Base-by-base conservation (phyloP, 2,888 invertebrate genomes). In the Drosophila phalerata region DNA sequence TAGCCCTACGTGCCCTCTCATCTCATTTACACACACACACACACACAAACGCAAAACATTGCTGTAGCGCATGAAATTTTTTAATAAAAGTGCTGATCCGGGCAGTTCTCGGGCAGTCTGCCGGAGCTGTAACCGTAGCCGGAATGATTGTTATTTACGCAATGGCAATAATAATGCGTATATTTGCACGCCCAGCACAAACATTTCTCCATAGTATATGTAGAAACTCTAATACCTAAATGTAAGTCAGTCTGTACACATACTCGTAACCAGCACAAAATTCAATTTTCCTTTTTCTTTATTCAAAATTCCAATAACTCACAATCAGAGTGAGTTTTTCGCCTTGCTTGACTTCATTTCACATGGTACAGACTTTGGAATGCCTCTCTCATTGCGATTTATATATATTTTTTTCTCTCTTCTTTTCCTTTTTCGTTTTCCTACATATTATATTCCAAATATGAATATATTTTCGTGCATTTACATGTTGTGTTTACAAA, bases 81-180 rank as follows among this genome's bases (percentile, higher is more conserved):
- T 79, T 81, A 85, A 77, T 88, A 88, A 85, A 88, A 82, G 69
- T 79, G 71, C 81, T 65, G 62, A 51, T 37, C 28, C 60, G 25
- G 48, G 32, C 55, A 53, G 25, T 60, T 61, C 37, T 22, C 48
- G 40, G 38, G 56, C 57, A 60, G 65, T 79, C 66, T 68, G 48
- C 49, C 45, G 61, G 45, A 68, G 56, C 65, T 58, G 60, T 49
- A 58, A 17, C 49, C 70, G 58, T 69, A 25, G 43, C 62, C 73
- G 81, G 87, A 88, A 90, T 90, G 85, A 85, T 89, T 87, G 89
- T 87, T 89, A 88, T 88, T 90, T 89, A 90, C 90, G 89, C 89
- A 85, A 89, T 79, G 87, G 81, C 83, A 85, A 89, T 90, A 83
- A 89, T 90, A 90, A 89, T 90, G 73, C 78, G 57, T 72, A 88